Base-by-base conservation (phyloP, 2,113 vertebrate genomes). In the Pteropus alecto region DNA sequence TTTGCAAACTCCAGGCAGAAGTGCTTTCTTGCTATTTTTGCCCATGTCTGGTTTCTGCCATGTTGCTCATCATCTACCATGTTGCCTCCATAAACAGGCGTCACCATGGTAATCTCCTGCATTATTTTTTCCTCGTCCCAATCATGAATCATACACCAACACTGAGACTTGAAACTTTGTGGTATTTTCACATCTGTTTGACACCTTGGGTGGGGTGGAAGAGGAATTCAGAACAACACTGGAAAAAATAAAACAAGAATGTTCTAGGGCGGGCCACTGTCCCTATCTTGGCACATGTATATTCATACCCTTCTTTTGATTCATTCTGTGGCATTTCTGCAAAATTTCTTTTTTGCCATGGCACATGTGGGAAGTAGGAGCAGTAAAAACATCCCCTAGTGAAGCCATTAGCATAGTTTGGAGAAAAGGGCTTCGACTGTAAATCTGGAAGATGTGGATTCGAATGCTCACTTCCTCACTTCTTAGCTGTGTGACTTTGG, bases 121-220 rank as follows among this genome's bases (percentile, higher is more conserved):
- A 74, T 70, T 81, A 71, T 85, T 94, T 77, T 78, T 77, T 30
- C 54, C 63, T 76, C 38, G 58, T 56, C 46, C 70, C 83, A n/a
- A 46, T 48, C 41, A 67, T 87, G 95, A 97, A 87, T 94, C 96
- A 93, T 65, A 93, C 84, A 35, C 82, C 74, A 70, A 26, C 10
- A 22, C 90, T 92, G 70, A 19, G 93, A 85, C 28, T 83, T 43
- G 61, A 60, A 82, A 54, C 87, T 94, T 28, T 82, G 91, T 74
- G 94, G 83, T 67, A 81, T 97, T 95, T 96, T 90, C 93, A 97
- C 97, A 97, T 98, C 95, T 97, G 97, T 73, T 85, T 82, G 86
- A 97, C 97, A 96, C 97, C 93, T 94, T 97, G 93, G 91, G 70
- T 92, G 60, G 94, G 91, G 74, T 41, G 30, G 73, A 43, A 38